Evolutionary conservation across 2,888 invertebrate genomes (phyloP).

Genomic region (Aelia acuminata): DNA sequence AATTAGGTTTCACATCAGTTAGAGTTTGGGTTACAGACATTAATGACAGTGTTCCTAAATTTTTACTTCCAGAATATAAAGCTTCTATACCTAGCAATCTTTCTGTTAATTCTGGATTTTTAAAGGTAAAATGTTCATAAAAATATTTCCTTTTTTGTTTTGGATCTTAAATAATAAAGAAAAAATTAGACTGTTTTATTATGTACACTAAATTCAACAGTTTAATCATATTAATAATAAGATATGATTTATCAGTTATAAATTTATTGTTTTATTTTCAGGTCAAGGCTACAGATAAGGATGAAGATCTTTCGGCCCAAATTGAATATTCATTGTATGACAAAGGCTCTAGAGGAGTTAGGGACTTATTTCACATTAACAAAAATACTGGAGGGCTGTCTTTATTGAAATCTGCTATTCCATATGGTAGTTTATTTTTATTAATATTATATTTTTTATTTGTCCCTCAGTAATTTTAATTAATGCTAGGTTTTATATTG

Average conservation of each 20-base stretch:
- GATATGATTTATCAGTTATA: neutral
- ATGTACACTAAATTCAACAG: neutral
- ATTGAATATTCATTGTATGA: conserved; percentile 86
- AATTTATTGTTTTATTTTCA: conserved; percentile 57
- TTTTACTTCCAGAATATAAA: conserved; percentile 83
- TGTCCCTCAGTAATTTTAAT: neutral
- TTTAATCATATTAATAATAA: neutral
- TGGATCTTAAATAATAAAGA: neutral
- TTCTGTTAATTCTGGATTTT: conserved; percentile 74
- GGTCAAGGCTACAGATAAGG: conserved; percentile 80
- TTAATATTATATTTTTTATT: neutral
- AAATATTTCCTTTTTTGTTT: conserved; percentile 39
- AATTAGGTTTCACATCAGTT: conserved; percentile 81
- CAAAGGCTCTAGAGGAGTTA: conserved; percentile 75
- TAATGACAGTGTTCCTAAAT: conserved; percentile 87
- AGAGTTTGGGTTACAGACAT: conserved; percentile 86
- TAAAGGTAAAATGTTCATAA: conserved; percentile 71
- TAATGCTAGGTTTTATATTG: neutral
- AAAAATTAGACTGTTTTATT: neutral
- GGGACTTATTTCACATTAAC: conserved; percentile 82
- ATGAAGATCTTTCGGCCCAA: conserved; percentile 80
- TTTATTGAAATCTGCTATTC: conserved; percentile 75
- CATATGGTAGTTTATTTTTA: conserved; percentile 70
- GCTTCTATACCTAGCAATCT: conserved; percentile 78
- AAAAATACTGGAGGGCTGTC: conserved; percentile 81